Evolutionary conservation across 2,888 invertebrate species (phyloP).

Genomic region (Campopleginae sp.): DNA sequence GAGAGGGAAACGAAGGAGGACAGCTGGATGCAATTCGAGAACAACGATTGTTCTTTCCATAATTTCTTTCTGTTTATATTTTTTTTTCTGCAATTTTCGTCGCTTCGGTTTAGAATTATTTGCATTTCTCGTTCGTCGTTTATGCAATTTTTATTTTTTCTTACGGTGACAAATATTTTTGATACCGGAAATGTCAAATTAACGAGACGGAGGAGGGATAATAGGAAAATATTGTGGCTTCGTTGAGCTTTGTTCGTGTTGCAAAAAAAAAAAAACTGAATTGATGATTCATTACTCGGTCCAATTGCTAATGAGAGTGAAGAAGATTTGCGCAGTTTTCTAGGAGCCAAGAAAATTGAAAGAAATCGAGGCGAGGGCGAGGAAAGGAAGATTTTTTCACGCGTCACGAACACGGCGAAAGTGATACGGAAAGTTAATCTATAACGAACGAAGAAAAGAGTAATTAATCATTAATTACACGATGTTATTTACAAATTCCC

Average conservation of each 20-base stretch:
- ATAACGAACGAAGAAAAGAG: slow-evolving; percentile 21
- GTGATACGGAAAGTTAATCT: slow-evolving; percentile 73
- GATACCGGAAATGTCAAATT: not conserved
- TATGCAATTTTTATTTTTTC: not conserved
- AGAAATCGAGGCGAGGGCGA: slow-evolving; percentile 67
- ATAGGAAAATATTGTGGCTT: not conserved
- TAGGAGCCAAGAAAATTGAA: slow-evolving; percentile 7
- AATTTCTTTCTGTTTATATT: not conserved
- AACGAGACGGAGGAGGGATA: not conserved
- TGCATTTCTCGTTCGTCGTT: not conserved
- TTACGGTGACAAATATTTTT: not conserved
- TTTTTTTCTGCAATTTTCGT: not conserved
- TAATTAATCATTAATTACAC: slow-evolving; percentile 34
- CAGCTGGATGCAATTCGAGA: slow-evolving; percentile 74
- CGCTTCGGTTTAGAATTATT: not conserved
- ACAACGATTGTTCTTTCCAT: slow-evolving; percentile 39
- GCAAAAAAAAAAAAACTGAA: not conserved
- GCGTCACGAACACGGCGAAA: slow-evolving; percentile 79
- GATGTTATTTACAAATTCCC: slow-evolving; percentile 34
- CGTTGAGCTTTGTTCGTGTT: slow-evolving; percentile 6
- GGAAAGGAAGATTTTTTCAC: slow-evolving; percentile 77
- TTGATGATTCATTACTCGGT: slow-evolving; percentile 40
- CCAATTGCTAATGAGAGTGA: slow-evolving; percentile 63
- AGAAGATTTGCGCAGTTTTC: slow-evolving; percentile 35
- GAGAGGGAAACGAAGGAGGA: slow-evolving; percentile 59